These are phyloP conservation scores for Mustela lutreola DNA, from an alignment of 2,113 vertebrate species.

Conservation along the genomic window DNA sequence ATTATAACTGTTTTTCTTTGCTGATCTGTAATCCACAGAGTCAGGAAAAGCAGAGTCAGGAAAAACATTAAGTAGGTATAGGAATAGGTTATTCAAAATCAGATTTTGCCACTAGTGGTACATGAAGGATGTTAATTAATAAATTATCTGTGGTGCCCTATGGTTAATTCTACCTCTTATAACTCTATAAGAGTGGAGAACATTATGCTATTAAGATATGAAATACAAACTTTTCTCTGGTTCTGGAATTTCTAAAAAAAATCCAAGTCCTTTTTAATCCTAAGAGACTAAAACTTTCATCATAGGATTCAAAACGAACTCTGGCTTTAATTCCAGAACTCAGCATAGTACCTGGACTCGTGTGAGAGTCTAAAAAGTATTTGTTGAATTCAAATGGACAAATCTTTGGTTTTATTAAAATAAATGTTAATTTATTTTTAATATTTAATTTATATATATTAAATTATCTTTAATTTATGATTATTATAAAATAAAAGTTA, in stretches of 20 bases:
- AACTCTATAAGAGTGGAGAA: background rate
- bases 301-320: background rate
- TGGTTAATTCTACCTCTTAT: background rate
- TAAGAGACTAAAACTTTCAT: background rate
- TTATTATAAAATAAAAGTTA: background rate
- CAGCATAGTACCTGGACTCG: background rate
- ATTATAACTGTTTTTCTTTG: slow-evolving; percentile 9
- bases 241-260: background rate
- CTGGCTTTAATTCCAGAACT: background rate
- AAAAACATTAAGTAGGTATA: background rate
- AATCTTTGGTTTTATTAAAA: slow-evolving; percentile 15
- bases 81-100: background rate
- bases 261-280: background rate
- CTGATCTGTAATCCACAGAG: background rate
- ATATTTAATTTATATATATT: no score
- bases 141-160: background rate
- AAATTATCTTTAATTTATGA: no score
- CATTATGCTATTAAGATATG: background rate
- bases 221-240: slow-evolving; percentile 37
- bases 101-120: background rate
- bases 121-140: slow-evolving; percentile 29
- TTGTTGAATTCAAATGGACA: slow-evolving; percentile 17
- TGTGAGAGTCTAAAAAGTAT: background rate
- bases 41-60: background rate
- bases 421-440: no score